Evolutionary conservation across 2,797 vertebrate species (phyloP), one percentile per base, ranked within the genome.

Genomic region (Eutrigla gurnardus): DNA sequence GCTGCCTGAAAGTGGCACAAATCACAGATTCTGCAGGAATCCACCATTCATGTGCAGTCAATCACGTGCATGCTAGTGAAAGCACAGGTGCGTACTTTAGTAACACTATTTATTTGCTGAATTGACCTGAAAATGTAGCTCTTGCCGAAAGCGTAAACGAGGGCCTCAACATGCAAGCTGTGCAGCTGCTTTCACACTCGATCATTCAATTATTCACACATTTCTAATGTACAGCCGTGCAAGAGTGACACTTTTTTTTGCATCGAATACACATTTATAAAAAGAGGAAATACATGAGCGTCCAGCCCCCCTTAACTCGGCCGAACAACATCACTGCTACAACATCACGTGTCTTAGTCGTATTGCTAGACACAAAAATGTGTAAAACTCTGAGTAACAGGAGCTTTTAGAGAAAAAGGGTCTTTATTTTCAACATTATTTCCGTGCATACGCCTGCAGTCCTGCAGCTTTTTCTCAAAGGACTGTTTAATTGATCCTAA

Each of bases 121-220:
- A 77, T 72, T 66, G 2, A 68, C 73, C 64, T 50, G 50, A 65
- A 67, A 84, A 72, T 74, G 75, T 64, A 6, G 42, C 63, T 78
- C 63, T 78, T 52, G 75, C 25, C 66, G 57, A 70, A 67, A 42
- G 70, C 12, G 52, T 36, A 65, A 62, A 42, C 3, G 4, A 39
- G 45, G 52, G 75, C 62, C 57, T 58, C 40, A 70, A 86, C 69
- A 64, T 80, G 88, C 83, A 72, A 68, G 78, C 75, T 59, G 79
- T 82, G 85, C 84, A 88, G 67, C 78, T 68, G 71, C 74, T 53
- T 80, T 78, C 70, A 84, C 73, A 74, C 76, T 83, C 67, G 47
- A 68, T 61, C 36, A 65, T 82, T 93, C 74, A 91, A 90, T 93
- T 90, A 90, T 89, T 89, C 78, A 90, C 73, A 80, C 54, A 52